phyloP scores from a whole-genome alignment of 2,888 invertebrate genomes.

The Pheosia gnoma region DNA sequence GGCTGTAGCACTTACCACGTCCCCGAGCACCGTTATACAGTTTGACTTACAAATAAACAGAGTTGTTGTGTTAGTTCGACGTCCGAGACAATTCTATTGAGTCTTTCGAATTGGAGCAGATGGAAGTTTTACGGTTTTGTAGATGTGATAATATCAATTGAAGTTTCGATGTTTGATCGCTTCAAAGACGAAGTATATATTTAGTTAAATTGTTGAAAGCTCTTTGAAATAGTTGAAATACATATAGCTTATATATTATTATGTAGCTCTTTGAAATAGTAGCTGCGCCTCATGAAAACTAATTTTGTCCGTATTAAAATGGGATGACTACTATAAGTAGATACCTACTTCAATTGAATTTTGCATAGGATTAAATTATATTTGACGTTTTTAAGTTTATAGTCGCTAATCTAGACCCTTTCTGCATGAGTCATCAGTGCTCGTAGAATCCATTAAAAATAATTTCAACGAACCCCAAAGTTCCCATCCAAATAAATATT shows the following conservation, averaged over 20 bases:
- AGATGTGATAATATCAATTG: slow-evolving; percentile 1
- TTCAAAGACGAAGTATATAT: neutral
- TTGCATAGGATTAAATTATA: too few relatives aligned
- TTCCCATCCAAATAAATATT: neutral
- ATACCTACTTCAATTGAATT: too few relatives aligned
- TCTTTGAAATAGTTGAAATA: neutral
- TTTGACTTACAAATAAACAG: slow-evolving; percentile 70
- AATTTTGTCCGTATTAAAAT: too few relatives aligned
- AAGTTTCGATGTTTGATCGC: neutral
- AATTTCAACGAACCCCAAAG: neutral
- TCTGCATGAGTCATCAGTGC: too few relatives aligned
- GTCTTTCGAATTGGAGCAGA: slow-evolving; percentile 39
- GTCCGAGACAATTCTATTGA: slow-evolving; percentile 33
- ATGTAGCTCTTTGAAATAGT: too few relatives aligned
- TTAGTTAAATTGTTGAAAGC: too few relatives aligned
- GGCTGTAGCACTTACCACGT: slow-evolving; percentile 72
- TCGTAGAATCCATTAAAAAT: neutral
- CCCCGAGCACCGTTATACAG: slow-evolving; percentile 65
- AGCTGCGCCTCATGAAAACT: too few relatives aligned
- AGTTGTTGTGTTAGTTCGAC: slow-evolving; percentile 7
- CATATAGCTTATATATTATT: too few relatives aligned
- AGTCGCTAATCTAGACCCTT: too few relatives aligned
- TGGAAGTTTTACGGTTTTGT: slow-evolving; percentile 22
- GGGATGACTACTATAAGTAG: too few relatives aligned
- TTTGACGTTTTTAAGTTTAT: too few relatives aligned